Evolutionary conservation across 1,140 invertebrate genomes (phyloP), one percentile per base, ranked within the genome.

Genomic region (Calosoma granatense): DNA sequence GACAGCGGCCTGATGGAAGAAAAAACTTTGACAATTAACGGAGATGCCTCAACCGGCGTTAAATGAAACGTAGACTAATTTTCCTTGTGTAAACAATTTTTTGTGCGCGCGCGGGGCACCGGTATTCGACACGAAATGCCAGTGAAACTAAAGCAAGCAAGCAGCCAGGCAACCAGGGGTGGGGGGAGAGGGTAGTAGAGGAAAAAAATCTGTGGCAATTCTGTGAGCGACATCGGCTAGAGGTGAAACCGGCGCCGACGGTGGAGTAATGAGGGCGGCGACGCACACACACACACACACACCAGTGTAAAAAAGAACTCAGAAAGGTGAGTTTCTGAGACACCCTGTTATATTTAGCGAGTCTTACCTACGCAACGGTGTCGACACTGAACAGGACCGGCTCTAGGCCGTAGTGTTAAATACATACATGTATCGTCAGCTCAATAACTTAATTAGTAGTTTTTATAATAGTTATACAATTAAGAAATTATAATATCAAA

Each of bases 1-100:
- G n/a, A n/a, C n/a, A n/a, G n/a, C n/a, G n/a, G n/a, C n/a, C n/a
- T n/a, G n/a, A n/a, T n/a, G n/a, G n/a, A n/a, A n/a, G 26, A 36
- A 47, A 47, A 47, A 47, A 9, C 17, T 9, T 9, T 17, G 9
- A 47, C 41, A 47, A 47, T 47, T 47, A 47, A 47, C 9, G 17
- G 17, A 47, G 41, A 4, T 17, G 41, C 41, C 9, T 47, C 41
- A 47, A 9, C 41, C 9, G 17, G 17, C 41, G 41, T 47, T 47
- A 47, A 47, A 47, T 47, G 41, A 47, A 47, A 47, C 41, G 41
- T 47, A 47, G 41, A 47, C 41, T 47, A 47, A 47, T 47, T 47
- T 47, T 47, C 41, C 9, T 47, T 47, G 17, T 47, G 41, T 47
- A 47, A 47, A 47, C 41, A 47, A 47, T 47, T 47, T 47, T 47